These are phyloP conservation scores for Hemibates koningsi DNA, from an alignment of 2,113 vertebrate species.

Conservation along the genomic window DNA sequence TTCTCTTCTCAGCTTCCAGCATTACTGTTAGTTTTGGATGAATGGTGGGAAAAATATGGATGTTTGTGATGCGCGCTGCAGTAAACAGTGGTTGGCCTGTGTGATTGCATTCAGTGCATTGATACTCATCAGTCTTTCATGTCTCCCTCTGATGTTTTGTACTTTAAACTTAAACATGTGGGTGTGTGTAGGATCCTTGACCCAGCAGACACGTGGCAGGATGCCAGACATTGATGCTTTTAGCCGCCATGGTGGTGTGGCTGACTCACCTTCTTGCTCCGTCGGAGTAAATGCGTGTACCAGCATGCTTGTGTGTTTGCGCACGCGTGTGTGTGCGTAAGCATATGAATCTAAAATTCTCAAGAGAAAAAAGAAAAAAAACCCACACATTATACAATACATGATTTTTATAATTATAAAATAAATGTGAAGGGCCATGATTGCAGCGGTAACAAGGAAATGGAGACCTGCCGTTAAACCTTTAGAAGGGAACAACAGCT, in stretches of 20 bases:
- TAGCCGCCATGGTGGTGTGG: not conserved
- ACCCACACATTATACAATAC: conserved; percentile 3
- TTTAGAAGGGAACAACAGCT: not conserved
- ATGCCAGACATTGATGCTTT: conserved; percentile 51
- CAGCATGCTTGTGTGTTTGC: not conserved
- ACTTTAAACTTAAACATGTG: conserved; percentile 49
- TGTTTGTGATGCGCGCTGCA: not conserved
- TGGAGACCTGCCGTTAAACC: not conserved
- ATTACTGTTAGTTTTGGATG: not conserved
- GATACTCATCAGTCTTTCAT: conserved; percentile 21
- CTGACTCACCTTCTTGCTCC: conserved; percentile 44
- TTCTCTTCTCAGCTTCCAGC: not conserved
- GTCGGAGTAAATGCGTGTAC: not conserved
- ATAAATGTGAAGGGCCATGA: not conserved
- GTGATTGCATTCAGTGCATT: not conserved
- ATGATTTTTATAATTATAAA: not conserved
- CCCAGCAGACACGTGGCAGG: conserved; percentile 32
- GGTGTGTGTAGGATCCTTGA: conserved; percentile 44
- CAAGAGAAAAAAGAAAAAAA: not conserved
- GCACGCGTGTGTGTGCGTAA: not conserved
- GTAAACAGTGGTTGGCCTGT: not conserved
- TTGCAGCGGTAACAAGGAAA: not conserved
- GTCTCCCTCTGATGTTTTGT: conserved; percentile 33
- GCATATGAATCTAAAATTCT: conserved; percentile 8
- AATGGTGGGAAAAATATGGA: not conserved